phyloP scores from a whole-genome alignment of 2,113 vertebrate species.

The Cygnus atratus region DNA sequence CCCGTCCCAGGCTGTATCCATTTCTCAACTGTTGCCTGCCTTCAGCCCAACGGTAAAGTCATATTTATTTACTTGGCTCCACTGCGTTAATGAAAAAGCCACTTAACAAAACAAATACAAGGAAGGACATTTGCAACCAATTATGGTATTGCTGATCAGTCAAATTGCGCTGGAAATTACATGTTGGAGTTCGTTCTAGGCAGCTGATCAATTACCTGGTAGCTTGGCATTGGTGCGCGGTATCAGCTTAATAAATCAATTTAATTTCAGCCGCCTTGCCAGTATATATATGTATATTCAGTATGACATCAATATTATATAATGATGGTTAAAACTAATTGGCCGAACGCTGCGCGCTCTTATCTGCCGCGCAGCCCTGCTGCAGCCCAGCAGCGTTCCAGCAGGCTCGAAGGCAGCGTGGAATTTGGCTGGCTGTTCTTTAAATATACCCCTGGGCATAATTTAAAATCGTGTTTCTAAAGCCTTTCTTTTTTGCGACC shows the following conservation, averaged over 20 bases:
- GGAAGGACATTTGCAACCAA: constrained; percentile 80
- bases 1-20: neutral
- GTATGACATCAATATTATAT: constrained; percentile 13
- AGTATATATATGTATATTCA: constrained; percentile 18
- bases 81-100: constrained; percentile 75
- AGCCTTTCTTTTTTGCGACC: constrained; percentile 38
- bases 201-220: constrained; percentile 70
- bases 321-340: neutral
- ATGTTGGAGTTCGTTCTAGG: constrained; percentile 69
- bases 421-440: constrained; percentile 21
- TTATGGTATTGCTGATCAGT: constrained; percentile 80
- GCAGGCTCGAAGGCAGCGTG: neutral
- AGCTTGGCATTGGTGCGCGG: constrained; percentile 28
- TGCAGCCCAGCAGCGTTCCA: neutral
- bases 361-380: neutral
- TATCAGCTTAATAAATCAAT: constrained; percentile 70
- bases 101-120: constrained; percentile 71
- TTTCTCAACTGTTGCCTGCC: constrained; percentile 10
- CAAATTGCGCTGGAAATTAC: constrained; percentile 76
- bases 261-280: constrained; percentile 11
- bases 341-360: neutral
- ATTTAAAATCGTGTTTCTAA: constrained; percentile 38
- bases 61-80: constrained; percentile 63
- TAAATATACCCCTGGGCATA: constrained; percentile 35
- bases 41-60: constrained; percentile 28